Base-by-base conservation (phyloP, 2,888 invertebrate genomes). In the Drosophila quinaria region DNA sequence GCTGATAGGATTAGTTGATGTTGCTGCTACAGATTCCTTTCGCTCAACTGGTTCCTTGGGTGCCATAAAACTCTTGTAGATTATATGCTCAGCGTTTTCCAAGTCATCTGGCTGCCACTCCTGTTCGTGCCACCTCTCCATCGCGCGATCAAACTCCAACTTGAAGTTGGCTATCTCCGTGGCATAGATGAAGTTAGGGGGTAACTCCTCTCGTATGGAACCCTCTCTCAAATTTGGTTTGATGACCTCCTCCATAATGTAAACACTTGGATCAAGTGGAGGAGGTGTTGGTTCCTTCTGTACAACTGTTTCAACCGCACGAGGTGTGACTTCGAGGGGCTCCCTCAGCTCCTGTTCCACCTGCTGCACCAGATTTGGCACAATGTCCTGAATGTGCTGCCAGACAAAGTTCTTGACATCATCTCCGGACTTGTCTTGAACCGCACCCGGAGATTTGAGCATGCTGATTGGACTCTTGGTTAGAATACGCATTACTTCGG, bases 301-400 rank as follows among this genome's bases (percentile, higher is more conserved):
- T 0, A 50, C n/a, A 4, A 46, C 9, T 15, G 11, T 13, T 52
- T 72, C 64, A 1, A 55, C 31, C 1, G 15, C 13, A n/a, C 49
- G 1, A 9, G 19, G 33, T 11, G 22, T 11, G 13, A 47, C 5
- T 4, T 69, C 78, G 1, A 62, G 50, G 1, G 73, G 81, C 35
- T 90, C 91, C 77, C 89, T 84, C 0, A 93, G 79, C 42, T 93
- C 93, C 42, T 90, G 90, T 52, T 92, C 92, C 0, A 93, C 92
- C 66, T 93, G 93, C 31, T 91, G 92, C 3, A 93, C 93, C 9
- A 93, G 72, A 70, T 92, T 92, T 0, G 93, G 93, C 10, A 91
- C 90, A 61, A 93, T 92, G 17, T 93, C 93, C 55, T 93, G 93
- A 54, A 93, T 93, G 41, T 93, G 93, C 46, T 92, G 91, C 89